Evolutionary conservation across 2,113 vertebrate genomes (phyloP), one percentile per base, ranked within the genome.

Genomic region (Kobus ellipsiprymnus): DNA sequence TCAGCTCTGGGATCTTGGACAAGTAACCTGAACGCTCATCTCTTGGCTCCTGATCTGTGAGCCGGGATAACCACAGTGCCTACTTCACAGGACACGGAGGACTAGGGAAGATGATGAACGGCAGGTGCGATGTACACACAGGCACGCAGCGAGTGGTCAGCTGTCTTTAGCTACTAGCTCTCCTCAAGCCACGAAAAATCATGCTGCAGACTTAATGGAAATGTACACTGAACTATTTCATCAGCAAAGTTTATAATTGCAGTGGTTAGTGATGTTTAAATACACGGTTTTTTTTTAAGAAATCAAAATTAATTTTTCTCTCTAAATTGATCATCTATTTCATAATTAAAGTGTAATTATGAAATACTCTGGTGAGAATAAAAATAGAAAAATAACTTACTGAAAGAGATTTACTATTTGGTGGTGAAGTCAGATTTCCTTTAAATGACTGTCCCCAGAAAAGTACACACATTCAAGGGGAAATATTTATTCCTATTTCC

Each of bases 371-470:
- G 19, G 5, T 93, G 57, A 81, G 29, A 96, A 86, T 40, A 93
- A 89, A 95, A 94, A 71, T 0, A 92, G 27, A 84, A 98, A 87
- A 87, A 81, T 21, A 33, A 91, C 55, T 81, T 90, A 88, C 19
- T 86, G 40, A 88, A 82, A 89, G 36, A 96, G 46, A 84, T 25
- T 89, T n/a, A 67, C 55, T 4, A 57, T 27, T 48, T 40, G 60
- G 60, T 59, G 81, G 30, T 85, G 5, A 78, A 46, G 29, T 86
- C 57, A 87, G 12, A n/a, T 36, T 94, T 86, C 44, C 80, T 71
- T 89, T 44, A 50, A 92, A 33, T 60, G 82, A 6, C 10, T 55
- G 44, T 33, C 19, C 92, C 67, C 59, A 88, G 52, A 57, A 93
- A 92, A 77, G 60, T 33, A 74, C 0, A 57, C 27, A 9, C 13